These are phyloP conservation scores for Endotricha flammealis DNA, from an alignment of 2,888 invertebrate genomes.

Conservation along the genomic window DNA sequence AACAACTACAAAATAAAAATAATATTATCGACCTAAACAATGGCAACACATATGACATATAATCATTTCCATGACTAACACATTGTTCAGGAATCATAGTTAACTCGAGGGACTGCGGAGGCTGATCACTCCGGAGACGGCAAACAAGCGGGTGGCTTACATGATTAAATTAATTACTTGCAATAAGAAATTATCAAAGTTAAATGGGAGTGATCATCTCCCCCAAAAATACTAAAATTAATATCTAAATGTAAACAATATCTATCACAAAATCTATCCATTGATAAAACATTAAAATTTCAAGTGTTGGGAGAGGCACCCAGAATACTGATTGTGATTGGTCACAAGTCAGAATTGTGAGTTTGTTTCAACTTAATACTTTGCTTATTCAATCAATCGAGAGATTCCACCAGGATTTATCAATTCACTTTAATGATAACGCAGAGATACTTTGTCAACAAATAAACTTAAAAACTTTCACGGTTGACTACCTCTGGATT, in stretches of 20 bases:
- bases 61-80: conserved; percentile 58
- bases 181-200: too few species aligned
- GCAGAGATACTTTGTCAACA: too few species aligned
- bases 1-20: conserved; percentile 43
- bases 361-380: not conserved
- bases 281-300: conserved; percentile 34
- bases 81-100: conserved; percentile 53
- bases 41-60: conserved; percentile 69
- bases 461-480: too few species aligned
- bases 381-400: conserved; percentile 5
- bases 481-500: too few species aligned
- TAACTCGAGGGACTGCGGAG: conserved; percentile 16
- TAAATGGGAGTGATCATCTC: conserved; percentile 28
- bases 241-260: conserved; percentile 57
- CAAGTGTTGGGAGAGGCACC: conserved; percentile 25
- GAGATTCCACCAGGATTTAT: conserved; percentile 8
- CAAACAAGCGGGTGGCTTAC: not conserved
- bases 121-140: conserved; percentile 4
- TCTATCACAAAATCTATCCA: conserved; percentile 62
- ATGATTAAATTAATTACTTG: too few species aligned
- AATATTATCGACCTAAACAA: conserved; percentile 61
- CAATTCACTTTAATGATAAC: too few species aligned
- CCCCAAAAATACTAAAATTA: conserved; percentile 34
- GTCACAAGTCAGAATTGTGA: not conserved
- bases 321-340: conserved; percentile 36